Evolutionary conservation across 2,113 vertebrate genomes (phyloP), one percentile per base, ranked within the genome.

Genomic region (Abramis brama): DNA sequence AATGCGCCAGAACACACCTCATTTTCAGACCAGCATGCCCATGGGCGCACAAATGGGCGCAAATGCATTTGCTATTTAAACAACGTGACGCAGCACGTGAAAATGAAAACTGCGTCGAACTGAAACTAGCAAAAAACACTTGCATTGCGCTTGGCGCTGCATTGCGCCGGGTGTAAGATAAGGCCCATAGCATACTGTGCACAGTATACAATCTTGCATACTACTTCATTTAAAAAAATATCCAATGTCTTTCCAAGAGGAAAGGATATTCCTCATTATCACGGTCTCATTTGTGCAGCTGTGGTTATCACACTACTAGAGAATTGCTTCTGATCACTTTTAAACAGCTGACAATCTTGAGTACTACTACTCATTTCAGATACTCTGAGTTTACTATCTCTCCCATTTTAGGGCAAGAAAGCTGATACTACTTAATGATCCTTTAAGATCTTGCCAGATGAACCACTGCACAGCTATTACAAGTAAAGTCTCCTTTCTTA

Each of bases 391-490:
- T 52, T 17, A 77, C 19, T 68, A 70, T 68, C 64, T 82, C 19
- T 82, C n/a, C 55, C 64, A 82, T 33, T 68, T 82, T 33, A 70
- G 47, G 11, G 11, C 43, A 82, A 55, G 60, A 55, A 70, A 82
- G 45, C 80, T 70, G 45, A 68, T 47, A 62, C 23, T 27, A 30
- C 43, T 33, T 68, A 81, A 81, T 81, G 60, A 66, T 81, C 17
- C 43, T 81, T 59, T 60, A 79, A 62, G 12, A 36, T 43, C 57
- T 66, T 80, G 39, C n/a, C 79, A 64, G 79, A 80, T 80, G 79
- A 80, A 80, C 7, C 1, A 27, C 60, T 27, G 8, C 17, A 36
- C 57, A 33, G 57, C 52, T 81, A 64, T 76, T 50, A 76, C 50
- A 33, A 80, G 25, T 43, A 79, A 60, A 60, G 59, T 45, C 39